Evolutionary conservation across 2,797 vertebrate genomes (phyloP).

Genomic region (Danio choprae): DNA sequence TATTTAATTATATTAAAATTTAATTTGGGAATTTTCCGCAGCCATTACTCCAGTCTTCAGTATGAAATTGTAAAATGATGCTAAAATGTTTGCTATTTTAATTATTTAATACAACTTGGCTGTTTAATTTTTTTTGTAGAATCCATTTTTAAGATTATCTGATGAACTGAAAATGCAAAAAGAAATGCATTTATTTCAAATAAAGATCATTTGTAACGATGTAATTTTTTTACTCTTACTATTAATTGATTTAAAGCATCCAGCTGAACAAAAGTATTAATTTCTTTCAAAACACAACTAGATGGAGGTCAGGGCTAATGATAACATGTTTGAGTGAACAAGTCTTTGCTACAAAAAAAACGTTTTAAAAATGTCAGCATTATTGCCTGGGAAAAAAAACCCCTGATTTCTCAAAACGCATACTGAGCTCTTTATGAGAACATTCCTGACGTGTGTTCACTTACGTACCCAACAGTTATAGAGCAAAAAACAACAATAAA

Average conservation of each 20-base stretch:
- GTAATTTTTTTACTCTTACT: background rate
- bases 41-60: no score
- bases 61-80: background rate
- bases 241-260: background rate
- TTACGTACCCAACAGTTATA: background rate
- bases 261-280: background rate
- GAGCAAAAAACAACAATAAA: background rate
- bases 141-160: background rate
- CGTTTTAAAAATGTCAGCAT: background rate
- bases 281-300: no score
- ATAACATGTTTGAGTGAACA: background rate
- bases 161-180: background rate
- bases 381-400: background rate
- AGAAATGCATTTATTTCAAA: background rate
- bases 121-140: background rate
- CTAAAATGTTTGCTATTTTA: background rate
- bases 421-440: background rate
- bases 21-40: no score
- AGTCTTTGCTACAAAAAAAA: background rate
- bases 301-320: background rate
- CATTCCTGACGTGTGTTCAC: background rate
- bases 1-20: no score
- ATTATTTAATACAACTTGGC: background rate
- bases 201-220: background rate
- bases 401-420: background rate